Conservation (phyloP, 2,888 invertebrate genomes). For the Erynnis tages region DNA sequence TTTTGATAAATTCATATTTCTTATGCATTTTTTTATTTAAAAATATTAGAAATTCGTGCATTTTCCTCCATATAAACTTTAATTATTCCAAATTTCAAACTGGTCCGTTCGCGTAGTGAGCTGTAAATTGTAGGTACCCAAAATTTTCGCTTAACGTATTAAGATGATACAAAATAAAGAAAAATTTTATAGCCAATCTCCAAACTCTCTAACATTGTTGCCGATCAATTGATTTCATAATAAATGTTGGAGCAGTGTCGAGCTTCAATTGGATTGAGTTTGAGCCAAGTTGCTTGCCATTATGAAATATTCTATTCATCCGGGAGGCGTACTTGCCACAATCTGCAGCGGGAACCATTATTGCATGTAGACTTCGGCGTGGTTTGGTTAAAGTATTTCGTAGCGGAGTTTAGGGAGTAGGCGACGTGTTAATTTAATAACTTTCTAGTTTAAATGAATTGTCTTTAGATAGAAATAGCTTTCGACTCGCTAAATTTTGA, state of each 20-base stretch:
- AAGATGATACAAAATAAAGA: neutral
- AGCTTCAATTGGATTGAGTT: conserved; percentile 37
- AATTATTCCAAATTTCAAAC: too few species aligned
- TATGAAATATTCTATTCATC: conserved; percentile 67
- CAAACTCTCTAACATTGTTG: neutral
- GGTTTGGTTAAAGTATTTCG: neutral
- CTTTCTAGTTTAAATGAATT: too few species aligned
- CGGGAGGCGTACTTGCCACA: conserved; percentile 58
- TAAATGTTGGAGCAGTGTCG: conserved; percentile 19
- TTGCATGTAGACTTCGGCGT: conserved; percentile 41
- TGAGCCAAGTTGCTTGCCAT: conserved; percentile 54
- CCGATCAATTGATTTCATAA: conserved; percentile 17
- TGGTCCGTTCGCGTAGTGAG: too few species aligned
- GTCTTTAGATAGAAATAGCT: too few species aligned
- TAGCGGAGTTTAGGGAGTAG: neutral
- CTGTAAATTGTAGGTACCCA: too few species aligned
- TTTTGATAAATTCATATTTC: too few species aligned
- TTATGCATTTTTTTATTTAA: too few species aligned
- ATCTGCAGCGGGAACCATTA: conserved; percentile 52
- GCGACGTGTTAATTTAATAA: too few species aligned
- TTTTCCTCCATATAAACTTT: too few species aligned
- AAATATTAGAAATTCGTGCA: too few species aligned
- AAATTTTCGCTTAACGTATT: neutral
- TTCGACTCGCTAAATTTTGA: too few species aligned
- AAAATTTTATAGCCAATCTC: neutral